Conservation (phyloP, 2,113 vertebrate genomes). For the Australoheros scitulus region DNA sequence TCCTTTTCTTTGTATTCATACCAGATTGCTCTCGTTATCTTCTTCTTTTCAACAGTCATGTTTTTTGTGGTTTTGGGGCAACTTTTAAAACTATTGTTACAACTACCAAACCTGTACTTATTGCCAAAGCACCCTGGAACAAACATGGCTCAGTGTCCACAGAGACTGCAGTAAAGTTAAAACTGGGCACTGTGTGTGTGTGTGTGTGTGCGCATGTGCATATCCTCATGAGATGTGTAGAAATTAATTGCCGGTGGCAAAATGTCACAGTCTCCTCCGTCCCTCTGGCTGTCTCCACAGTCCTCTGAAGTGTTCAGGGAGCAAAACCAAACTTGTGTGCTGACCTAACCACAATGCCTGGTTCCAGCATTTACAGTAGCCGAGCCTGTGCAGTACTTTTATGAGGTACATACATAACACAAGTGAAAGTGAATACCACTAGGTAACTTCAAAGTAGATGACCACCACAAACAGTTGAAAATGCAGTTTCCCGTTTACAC, state of each 20-base stretch:
- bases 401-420: conserved; percentile 5
- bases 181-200: neutral
- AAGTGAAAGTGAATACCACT: neutral
- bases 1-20: conserved; percentile 37
- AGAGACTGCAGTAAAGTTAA: conserved; percentile 9
- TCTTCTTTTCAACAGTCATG: conserved; percentile 4
- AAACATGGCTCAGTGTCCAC: neutral
- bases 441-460: neutral
- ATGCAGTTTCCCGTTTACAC: neutral
- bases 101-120: conserved; percentile 15
- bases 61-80: conserved; percentile 26
- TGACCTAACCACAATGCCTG: neutral
- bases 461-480: neutral
- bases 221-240: conserved; percentile 7
- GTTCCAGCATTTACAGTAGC: neutral
- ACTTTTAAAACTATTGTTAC: conserved; percentile 19
- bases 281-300: conserved; percentile 18
- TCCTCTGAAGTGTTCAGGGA: neutral
- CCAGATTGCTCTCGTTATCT: conserved; percentile 18
- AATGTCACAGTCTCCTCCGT: conserved; percentile 27
- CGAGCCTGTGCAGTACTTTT: neutral
- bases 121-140: conserved; percentile 13
- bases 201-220: neutral
- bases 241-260: conserved; percentile 31
- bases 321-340: neutral